Evolutionary conservation across 2,797 vertebrate species (phyloP).

Genomic region (Nyctibius grandis): DNA sequence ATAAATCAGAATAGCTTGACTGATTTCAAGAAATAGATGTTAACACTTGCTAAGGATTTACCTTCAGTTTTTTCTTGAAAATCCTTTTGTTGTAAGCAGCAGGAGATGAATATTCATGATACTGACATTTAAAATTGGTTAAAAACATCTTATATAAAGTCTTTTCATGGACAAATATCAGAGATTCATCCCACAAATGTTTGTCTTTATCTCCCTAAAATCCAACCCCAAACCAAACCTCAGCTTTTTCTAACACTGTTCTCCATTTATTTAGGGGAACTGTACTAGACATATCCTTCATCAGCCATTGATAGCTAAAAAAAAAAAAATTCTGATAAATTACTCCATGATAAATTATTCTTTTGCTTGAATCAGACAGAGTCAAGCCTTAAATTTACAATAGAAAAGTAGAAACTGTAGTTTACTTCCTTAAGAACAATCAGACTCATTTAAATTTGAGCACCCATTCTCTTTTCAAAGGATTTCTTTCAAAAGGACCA

Average conservation of each 20-base stretch:
- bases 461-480: neutral
- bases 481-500: neutral
- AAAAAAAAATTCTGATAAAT: neutral
- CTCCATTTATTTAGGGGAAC: neutral
- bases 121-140: neutral
- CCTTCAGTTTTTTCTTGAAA: neutral
- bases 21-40: neutral
- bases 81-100: neutral
- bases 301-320: neutral
- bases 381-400: neutral
- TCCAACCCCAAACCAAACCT: neutral
- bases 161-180: neutral
- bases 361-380: neutral
- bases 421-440: neutral
- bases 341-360: neutral
- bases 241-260: neutral
- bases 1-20: neutral
- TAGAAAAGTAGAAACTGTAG: neutral
- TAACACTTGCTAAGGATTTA: neutral
- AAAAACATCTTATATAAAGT: neutral
- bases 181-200: neutral
- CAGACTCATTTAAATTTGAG: neutral
- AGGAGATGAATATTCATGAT: slow-evolving; percentile 6
- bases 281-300: neutral
- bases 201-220: neutral